Percentiles rank a stretch among this genome's conserved stretches.
Conservation (phyloP, 2,797 vertebrate species). For the Rhodeus uyekii region DNA sequence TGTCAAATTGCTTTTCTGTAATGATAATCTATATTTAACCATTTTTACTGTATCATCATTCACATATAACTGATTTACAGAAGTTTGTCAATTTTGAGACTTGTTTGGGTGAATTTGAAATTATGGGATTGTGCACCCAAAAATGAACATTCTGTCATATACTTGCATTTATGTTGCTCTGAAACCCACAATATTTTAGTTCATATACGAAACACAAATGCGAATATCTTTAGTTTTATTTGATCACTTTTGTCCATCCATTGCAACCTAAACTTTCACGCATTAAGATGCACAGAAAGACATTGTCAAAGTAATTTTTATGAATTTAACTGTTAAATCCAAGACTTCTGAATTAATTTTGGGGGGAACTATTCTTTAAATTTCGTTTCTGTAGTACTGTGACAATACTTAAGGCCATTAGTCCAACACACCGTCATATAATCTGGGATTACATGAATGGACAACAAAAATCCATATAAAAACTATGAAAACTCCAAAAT, state of each 20-base stretch:
- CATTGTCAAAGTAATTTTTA: not conserved
- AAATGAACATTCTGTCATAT: not conserved
- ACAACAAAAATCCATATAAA: not conserved
- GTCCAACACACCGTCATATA: not conserved
- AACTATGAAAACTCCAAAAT: not conserved
- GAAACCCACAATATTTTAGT: not conserved
- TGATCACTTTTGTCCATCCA: not conserved
- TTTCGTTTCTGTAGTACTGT: not conserved
- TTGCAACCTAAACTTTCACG: not conserved
- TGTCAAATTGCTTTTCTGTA: not conserved
- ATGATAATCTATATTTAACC: conserved; percentile 39
- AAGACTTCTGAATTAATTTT: not conserved
- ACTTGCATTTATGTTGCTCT: not conserved
- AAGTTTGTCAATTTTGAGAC: not conserved
- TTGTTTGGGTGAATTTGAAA: not conserved
- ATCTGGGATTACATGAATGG: not conserved
- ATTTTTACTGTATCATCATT: not conserved
- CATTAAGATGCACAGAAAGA: not conserved
- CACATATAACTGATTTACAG: not conserved
- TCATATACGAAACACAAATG: not conserved
- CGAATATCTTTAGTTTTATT: not conserved
- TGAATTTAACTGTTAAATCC: not conserved
- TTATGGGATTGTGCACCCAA: not conserved
- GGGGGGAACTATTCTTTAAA: not conserved
- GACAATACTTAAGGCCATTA: not conserved